These are phyloP conservation scores for Tetramorium alpestre DNA, from an alignment of 1,140 invertebrate genomes.

Conservation along the genomic window DNA sequence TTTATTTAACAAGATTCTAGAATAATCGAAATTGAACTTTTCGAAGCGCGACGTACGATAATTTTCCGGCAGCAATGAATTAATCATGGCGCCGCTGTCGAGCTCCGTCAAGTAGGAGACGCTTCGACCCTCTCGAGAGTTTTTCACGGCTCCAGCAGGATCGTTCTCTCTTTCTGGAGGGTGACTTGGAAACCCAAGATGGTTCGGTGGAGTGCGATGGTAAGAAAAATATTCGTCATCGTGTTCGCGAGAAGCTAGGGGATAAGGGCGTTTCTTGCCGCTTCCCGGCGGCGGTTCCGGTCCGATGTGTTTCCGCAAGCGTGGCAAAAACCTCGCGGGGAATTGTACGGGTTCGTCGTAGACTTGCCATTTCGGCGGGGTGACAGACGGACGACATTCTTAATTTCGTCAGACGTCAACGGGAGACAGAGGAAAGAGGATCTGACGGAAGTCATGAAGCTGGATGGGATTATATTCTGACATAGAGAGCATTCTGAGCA, in stretches of 20 bases:
- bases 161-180: slow-evolving; percentile 20
- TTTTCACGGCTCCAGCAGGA: slow-evolving; percentile 37
- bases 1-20: neutral
- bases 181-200: slow-evolving; percentile 38
- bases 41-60: slow-evolving; percentile 4
- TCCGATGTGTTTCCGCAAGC: slow-evolving; percentile 73
- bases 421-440: slow-evolving; percentile 64
- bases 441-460: slow-evolving; percentile 72
- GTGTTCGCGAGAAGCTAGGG: slow-evolving; percentile 33
- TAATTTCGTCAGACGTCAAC: slow-evolving; percentile 77
- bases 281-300: slow-evolving; percentile 19
- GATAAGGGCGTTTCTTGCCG: slow-evolving; percentile 42
- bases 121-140: slow-evolving; percentile 34
- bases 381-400: slow-evolving; percentile 76
- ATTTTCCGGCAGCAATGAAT: slow-evolving; percentile 54
- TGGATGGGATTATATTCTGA: slow-evolving; percentile 70
- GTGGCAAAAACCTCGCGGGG: slow-evolving; percentile 67
- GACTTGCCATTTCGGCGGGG: slow-evolving; percentile 53
- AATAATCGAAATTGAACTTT: slow-evolving; percentile 4
- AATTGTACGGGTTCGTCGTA: slow-evolving; percentile 55
- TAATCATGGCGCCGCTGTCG: slow-evolving; percentile 59
- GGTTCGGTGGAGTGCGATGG: slow-evolving; percentile 46
- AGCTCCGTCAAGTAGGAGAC: slow-evolving; percentile 44
- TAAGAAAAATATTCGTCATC: slow-evolving; percentile 69
- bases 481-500: neutral